Evolutionary conservation across 2,113 vertebrate genomes (phyloP).

Genomic region (Cephalophus harveyi): DNA sequence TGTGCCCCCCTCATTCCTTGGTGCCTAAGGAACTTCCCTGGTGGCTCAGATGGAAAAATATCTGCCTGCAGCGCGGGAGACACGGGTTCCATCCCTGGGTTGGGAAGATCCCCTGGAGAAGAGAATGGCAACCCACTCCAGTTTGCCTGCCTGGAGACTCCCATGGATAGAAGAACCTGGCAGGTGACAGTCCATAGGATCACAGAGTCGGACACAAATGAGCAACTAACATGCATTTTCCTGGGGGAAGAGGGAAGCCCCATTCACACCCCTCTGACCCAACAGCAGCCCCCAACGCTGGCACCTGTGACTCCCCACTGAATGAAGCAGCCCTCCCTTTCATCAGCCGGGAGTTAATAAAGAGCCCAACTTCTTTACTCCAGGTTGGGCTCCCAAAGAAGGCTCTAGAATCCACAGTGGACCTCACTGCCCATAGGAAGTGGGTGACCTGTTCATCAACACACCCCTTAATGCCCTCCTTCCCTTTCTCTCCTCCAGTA

Average conservation of each 20-base stretch:
- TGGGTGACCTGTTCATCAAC: neutral
- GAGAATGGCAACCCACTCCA: neutral
- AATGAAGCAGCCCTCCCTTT: neutral
- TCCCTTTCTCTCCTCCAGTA: neutral
- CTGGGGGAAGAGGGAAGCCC: neutral
- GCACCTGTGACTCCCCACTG: neutral
- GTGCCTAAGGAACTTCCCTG: neutral
- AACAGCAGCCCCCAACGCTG: rapidly evolving
- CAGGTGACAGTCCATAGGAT: neutral
- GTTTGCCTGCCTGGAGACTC: neutral
- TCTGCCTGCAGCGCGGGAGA: neutral
- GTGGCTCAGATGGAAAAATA: neutral
- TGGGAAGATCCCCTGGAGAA: neutral
- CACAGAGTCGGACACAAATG: neutral
- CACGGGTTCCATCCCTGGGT: neutral
- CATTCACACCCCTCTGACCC: neutral
- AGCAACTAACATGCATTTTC: neutral
- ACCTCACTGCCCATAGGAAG: neutral
- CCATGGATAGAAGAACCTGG: neutral
- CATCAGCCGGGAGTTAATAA: neutral
- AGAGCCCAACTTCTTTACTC: neutral
- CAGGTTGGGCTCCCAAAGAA: neutral
- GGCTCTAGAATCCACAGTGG: neutral
- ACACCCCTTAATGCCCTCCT: neutral
- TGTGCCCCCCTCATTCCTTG: neutral